Base-by-base conservation (phyloP, 2,888 invertebrate species). In the Limnephilus auricula region DNA sequence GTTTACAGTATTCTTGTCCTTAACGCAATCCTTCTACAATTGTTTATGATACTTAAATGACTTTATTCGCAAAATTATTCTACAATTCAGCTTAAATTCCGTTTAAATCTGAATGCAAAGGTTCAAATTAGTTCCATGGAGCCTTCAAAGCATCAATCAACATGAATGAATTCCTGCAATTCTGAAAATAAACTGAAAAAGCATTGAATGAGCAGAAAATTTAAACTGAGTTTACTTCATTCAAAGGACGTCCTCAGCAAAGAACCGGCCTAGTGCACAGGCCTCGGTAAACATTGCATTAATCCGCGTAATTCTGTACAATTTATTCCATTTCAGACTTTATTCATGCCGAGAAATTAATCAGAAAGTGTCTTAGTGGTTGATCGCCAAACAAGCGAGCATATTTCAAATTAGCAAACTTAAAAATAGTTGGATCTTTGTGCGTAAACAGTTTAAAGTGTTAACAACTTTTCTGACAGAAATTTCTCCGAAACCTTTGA, bases 221-320 rank as follows among this genome's bases (percentile, higher is more conserved):
- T 25, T 65, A 5, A 65, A 65, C 65, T n/a, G 25, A 65, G 65
- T 65, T 65, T 65, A 65, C 65, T 65, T 65, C 65, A n/a, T n/a
- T 65, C 65, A 65, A 65, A 65, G 65, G 65, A 65, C 65, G 65
- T n/a, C 65, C 65, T 65, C 25, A 65, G 25, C 65, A 65, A 65
- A 65, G 65, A 65, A 65, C 65, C n/a, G n/a, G n/a, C 65, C n/a
- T 65, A 65, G 65, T 65, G 65, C 65, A 65, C 65, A 65, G 65
- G 65, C 65, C 25, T 65, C 25, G 25, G n/a, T 25, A 65, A 65
- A 65, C 65, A 65, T 25, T 65, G 65, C 65, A 65, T 9, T 65
- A 65, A 65, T 65, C 65, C 65, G 9, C 65, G n/a, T 65, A 65
- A 65, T 65, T 25, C 9, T 25, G 25, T 65, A 65, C 65, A 65